These are phyloP conservation scores for Octonoba sinensis DNA, from an alignment of 2,888 invertebrate genomes.

Conservation along the genomic window DNA sequence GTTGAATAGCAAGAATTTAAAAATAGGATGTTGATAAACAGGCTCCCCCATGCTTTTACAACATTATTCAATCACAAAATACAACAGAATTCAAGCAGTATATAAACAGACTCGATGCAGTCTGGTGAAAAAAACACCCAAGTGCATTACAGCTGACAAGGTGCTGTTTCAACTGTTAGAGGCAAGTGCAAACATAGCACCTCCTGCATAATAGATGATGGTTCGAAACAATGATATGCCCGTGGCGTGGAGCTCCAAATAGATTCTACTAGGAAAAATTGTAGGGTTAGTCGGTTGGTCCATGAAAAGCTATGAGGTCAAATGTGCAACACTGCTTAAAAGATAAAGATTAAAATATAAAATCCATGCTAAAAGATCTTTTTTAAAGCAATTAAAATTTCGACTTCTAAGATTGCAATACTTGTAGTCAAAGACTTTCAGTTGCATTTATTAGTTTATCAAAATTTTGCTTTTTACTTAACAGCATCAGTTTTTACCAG, in stretches of 20 bases:
- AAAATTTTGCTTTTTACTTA: too few species aligned
- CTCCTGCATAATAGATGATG: constrained; percentile 15
- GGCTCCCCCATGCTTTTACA: constrained; percentile 3
- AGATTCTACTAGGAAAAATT: neutral
- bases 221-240: constrained; percentile 19
- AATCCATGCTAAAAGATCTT: too few species aligned
- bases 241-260: neutral
- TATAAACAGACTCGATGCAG: constrained; percentile 34
- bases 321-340: too few species aligned
- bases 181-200: constrained; percentile 11
- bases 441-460: too few species aligned
- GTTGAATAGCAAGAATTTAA: neutral
- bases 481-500: too few species aligned
- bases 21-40: neutral
- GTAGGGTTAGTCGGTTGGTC: neutral
- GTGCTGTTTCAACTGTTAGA: constrained; percentile 26
- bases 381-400: too few species aligned
- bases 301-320: too few species aligned
- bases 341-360: too few species aligned
- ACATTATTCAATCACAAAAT: constrained; percentile 29
- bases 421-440: too few species aligned
- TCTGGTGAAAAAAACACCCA: constrained; percentile 31
- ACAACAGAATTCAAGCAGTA: constrained; percentile 23
- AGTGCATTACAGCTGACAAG: constrained; percentile 30
- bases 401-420: too few species aligned